Conservation (phyloP, 1,140 invertebrate species). For the Mercenaria mercenaria region DNA sequence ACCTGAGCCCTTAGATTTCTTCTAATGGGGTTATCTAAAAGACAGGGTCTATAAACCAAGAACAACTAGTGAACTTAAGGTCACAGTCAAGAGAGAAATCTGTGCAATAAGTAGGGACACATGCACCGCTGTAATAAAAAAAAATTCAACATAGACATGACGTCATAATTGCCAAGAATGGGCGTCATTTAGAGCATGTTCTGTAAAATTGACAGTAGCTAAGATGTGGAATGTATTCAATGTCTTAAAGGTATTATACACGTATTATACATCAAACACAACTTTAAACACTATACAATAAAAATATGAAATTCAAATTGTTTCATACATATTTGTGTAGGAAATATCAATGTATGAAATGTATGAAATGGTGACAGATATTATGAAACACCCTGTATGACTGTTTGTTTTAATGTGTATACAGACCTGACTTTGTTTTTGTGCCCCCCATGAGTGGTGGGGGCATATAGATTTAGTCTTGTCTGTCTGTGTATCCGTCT, state of each 20-base stretch:
- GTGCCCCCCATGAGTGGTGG: no score
- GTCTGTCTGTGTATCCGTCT: no score
- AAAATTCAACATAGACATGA: conserved; percentile 15
- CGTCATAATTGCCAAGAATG: neutral
- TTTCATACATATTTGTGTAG: neutral
- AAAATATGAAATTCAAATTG: neutral
- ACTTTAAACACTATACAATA: neutral
- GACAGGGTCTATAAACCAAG: conserved; percentile 7
- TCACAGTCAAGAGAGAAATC: no score
- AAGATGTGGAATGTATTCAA: no score
- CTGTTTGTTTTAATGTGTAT: no score
- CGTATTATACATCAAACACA: conserved; percentile 7
- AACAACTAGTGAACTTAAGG: conserved; percentile 9
- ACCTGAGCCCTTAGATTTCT: neutral
- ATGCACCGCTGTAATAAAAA: neutral
- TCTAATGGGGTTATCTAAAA: no score
- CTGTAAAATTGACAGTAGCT: no score
- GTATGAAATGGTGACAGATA: neutral
- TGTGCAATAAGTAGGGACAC: neutral
- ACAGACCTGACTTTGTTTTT: no score
- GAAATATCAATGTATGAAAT: neutral
- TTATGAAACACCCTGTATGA: no score
- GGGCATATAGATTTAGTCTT: no score
- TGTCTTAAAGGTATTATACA: no score
- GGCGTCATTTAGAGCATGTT: neutral